A percentile compares a stretch with the other conserved stretches of the same genome.
Evolutionary conservation across 2,888 invertebrate species (phyloP).

Genomic region (Dione juno): DNA sequence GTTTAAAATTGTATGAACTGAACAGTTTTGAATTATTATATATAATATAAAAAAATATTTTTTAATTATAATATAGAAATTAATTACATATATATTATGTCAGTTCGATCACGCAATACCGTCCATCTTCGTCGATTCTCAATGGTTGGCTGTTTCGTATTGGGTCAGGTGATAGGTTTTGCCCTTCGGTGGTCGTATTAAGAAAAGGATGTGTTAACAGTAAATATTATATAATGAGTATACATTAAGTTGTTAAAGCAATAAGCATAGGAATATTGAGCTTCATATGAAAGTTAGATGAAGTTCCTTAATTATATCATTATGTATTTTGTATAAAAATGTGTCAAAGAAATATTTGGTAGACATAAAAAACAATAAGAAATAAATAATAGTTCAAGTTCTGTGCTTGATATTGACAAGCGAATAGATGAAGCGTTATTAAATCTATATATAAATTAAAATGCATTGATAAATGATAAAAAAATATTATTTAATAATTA

Average conservation of each 20-base stretch:
- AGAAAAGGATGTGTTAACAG: slow-evolving; percentile 11
- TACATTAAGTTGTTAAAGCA: background rate
- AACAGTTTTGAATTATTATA: background rate
- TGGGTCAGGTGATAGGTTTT: slow-evolving; percentile 31
- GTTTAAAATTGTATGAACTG: background rate
- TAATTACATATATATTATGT: slow-evolving; percentile 2
- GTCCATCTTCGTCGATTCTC: background rate
- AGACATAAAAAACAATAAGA: too few relatives aligned
- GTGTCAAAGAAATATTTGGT: background rate
- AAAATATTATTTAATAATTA: too few relatives aligned
- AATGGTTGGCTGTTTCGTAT: background rate
- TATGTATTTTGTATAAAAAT: background rate
- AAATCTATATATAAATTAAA: too few relatives aligned
- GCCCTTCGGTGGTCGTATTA: slow-evolving; percentile 23
- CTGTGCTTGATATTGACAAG: too few relatives aligned
- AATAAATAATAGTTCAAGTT: too few relatives aligned
- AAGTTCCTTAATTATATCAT: background rate
- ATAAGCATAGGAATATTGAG: background rate
- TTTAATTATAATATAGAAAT: background rate
- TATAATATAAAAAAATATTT: background rate
- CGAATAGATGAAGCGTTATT: too few relatives aligned
- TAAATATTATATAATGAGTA: background rate
- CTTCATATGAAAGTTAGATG: background rate
- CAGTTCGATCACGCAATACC: background rate
- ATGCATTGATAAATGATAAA: too few relatives aligned